Evolutionary conservation across 1,140 invertebrate species (phyloP).

Genomic region (Drosophila sproati): DNA sequence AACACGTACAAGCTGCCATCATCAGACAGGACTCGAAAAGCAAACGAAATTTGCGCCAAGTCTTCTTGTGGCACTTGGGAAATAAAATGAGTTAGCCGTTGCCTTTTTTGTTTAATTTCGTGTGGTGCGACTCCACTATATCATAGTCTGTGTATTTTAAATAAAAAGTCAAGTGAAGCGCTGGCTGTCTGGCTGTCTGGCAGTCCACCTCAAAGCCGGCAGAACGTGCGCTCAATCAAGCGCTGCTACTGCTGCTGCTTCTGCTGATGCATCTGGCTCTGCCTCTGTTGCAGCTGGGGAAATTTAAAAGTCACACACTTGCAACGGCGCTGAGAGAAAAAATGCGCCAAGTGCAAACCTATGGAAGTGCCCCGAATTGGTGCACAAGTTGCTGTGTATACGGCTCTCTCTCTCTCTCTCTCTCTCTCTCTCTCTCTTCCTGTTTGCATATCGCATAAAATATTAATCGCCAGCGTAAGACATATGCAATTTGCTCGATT

Average conservation of each 20-base stretch:
- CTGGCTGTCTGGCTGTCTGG: constrained; percentile 47
- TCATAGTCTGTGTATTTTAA: constrained; percentile 51
- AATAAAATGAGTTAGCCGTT: constrained; percentile 63
- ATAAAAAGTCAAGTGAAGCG: constrained; percentile 55
- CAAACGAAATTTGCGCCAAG: constrained; percentile 65
- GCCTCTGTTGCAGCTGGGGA: constrained; percentile 62
- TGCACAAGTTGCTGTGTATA: constrained; percentile 29
- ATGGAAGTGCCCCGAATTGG: constrained; percentile 34
- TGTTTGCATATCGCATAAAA: constrained; percentile 66
- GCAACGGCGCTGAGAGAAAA: constrained; percentile 30
- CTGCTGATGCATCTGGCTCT: constrained; percentile 29
- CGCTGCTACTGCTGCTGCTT: constrained; percentile 52
- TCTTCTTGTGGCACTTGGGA: constrained; percentile 49
- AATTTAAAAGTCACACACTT: constrained; percentile 75
- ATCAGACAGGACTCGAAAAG: constrained; percentile 1
- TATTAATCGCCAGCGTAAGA: constrained; percentile 67
- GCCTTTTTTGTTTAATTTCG: constrained; percentile 66
- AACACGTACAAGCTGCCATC: constrained; percentile 48
- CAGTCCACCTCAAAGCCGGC: constrained; percentile 36
- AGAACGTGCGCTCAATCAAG: constrained; percentile 79
- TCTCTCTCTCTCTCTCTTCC: too few species aligned
- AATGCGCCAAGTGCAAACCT: constrained; percentile 25
- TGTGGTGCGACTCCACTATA: constrained; percentile 18
- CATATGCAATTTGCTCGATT: constrained; percentile 75
- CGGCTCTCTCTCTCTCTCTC: constrained; percentile 5